Conservation (phyloP, 2,888 invertebrate genomes). For the Melanophora roralis region DNA sequence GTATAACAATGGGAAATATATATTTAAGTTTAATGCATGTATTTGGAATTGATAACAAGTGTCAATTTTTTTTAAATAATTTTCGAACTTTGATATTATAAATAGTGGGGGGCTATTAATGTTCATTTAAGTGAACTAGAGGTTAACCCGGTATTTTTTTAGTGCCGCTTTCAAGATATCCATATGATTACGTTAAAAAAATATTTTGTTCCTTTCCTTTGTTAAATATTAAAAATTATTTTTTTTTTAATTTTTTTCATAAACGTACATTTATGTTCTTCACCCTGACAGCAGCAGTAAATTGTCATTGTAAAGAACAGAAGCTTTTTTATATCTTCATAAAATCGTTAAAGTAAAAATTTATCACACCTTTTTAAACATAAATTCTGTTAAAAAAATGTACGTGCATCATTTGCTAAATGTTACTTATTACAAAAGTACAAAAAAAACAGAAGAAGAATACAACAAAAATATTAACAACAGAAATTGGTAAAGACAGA, state of each 20-base stretch:
- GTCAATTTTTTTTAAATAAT: neutral
- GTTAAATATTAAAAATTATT: too few species aligned
- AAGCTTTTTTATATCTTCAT: conserved; percentile 36
- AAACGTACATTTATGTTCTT: neutral
- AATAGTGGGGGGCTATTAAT: conserved; percentile 6
- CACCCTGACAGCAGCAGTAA: conserved; percentile 17
- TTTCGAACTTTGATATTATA: conserved; percentile 36
- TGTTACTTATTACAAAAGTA: conserved; percentile 45
- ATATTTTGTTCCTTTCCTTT: too few species aligned
- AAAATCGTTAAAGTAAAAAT: conserved; percentile 54
- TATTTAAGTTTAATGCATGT: too few species aligned
- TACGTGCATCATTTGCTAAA: conserved; percentile 61
- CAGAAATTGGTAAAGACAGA: neutral
- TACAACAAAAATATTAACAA: conserved; percentile 1
- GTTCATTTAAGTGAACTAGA: too few species aligned
- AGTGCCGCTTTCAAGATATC: too few species aligned
- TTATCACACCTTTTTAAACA: conserved; percentile 61
- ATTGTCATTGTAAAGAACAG: conserved; percentile 17
- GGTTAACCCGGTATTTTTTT: neutral
- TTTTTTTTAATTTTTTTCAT: conserved; percentile 1
- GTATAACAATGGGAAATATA: too few species aligned
- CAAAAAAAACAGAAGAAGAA: conserved; percentile 6
- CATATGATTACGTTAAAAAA: too few species aligned
- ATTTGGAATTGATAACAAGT: too few species aligned
- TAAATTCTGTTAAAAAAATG: conserved; percentile 57